A percentile compares a stretch with the other conserved stretches of the same genome.
phyloP scores from a whole-genome alignment of 1,140 invertebrate species.

The Drosophila malerkotliana region DNA sequence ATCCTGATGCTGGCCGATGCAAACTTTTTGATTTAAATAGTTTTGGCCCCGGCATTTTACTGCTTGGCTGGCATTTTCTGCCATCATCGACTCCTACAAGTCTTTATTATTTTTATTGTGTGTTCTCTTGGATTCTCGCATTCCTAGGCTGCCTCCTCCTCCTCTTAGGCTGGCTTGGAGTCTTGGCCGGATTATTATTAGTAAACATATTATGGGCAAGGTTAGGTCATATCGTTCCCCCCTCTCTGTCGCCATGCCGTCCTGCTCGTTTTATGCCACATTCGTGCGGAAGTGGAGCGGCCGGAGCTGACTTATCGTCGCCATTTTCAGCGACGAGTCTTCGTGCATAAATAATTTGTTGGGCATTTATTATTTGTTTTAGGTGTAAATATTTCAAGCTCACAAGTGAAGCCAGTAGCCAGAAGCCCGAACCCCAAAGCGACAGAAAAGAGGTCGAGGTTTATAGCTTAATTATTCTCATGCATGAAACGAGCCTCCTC shows the following conservation, averaged over 20 bases:
- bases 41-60: constrained; percentile 59
- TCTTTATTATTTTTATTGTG: constrained; percentile 59
- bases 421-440: not conserved
- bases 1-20: constrained; percentile 41
- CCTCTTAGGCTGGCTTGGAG: not conserved
- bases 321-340: constrained; percentile 67
- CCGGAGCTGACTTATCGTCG: constrained; percentile 76
- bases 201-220: constrained; percentile 52
- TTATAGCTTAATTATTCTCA: constrained; percentile 80
- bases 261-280: constrained; percentile 44
- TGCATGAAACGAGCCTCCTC: constrained; percentile 66
- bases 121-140: constrained; percentile 26
- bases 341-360: constrained; percentile 77
- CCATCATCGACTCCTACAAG: constrained; percentile 37
- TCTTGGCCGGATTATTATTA: constrained; percentile 43
- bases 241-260: not conserved
- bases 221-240: constrained; percentile 27
- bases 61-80: constrained; percentile 52
- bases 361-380: constrained; percentile 77
- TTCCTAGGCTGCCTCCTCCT: constrained; percentile 11
- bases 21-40: constrained; percentile 70
- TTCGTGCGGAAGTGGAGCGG: constrained; percentile 71
- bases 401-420: constrained; percentile 54
- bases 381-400: constrained; percentile 82
- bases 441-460: constrained; percentile 73